Percentiles rank a stretch among this genome's conserved stretches.
Conservation (phyloP, 2,888 invertebrate species). For the Trisateles emortualis region DNA sequence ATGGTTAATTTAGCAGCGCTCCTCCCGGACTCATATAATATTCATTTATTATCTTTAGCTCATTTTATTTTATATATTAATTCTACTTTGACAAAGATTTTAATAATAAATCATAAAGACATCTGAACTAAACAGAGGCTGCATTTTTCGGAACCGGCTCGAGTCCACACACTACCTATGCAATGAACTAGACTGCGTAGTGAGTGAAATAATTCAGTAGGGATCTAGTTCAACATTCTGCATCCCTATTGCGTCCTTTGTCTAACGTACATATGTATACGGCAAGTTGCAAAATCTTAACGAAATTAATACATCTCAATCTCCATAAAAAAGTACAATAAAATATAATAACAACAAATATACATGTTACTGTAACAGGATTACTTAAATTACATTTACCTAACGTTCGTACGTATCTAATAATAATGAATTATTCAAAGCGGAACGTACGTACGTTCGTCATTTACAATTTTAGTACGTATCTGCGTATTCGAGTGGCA, state of each 20-base stretch:
- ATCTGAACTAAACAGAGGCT: too few relatives aligned
- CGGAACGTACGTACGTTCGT: constrained; percentile 5
- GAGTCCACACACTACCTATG: too few relatives aligned
- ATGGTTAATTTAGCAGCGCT: neutral
- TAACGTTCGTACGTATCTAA: constrained; percentile 1
- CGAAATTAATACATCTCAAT: neutral
- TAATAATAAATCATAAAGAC: too few relatives aligned
- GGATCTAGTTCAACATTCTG: too few relatives aligned
- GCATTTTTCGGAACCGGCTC: too few relatives aligned
- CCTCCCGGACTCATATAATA: neutral
- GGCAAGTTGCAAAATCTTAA: neutral
- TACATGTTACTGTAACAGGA: constrained; percentile 2
- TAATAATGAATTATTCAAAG: constrained; percentile 18
- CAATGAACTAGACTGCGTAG: too few relatives aligned
- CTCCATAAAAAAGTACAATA: neutral
- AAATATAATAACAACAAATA: constrained; percentile 4
- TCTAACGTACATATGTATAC: too few relatives aligned
- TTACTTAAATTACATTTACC: constrained; percentile 12
- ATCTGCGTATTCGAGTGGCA: constrained; percentile 12
- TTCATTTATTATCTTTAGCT: neutral
- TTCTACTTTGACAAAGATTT: too few relatives aligned
- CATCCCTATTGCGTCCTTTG: too few relatives aligned
- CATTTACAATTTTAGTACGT: constrained; percentile 22
- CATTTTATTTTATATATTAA: neutral
- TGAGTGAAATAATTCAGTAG: too few relatives aligned